These are phyloP conservation scores for Syrphus vitripennis DNA, from an alignment of 2,888 invertebrate genomes.

Conservation along the genomic window DNA sequence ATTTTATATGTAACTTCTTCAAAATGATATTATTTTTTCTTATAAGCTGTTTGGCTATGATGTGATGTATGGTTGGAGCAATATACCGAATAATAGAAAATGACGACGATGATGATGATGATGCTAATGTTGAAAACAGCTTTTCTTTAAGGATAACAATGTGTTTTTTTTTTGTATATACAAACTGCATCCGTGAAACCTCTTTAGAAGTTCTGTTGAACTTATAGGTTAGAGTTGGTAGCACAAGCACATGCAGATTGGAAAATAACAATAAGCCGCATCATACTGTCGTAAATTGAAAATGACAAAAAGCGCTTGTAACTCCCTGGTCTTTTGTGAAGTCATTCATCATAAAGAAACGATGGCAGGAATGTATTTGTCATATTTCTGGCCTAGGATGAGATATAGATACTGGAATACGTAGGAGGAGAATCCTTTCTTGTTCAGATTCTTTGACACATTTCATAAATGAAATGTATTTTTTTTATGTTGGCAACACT, in stretches of 20 bases:
- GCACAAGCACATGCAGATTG: slow-evolving; percentile 59
- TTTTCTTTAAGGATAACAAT: slow-evolving; percentile 51
- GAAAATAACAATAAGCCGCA: slow-evolving; percentile 64
- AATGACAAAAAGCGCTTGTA: slow-evolving; percentile 49
- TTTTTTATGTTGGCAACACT: no score
- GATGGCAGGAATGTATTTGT: neutral
- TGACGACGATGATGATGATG: slow-evolving; percentile 33
- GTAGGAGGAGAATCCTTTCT: no score
- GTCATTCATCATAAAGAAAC: neutral
- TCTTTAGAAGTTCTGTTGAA: neutral
- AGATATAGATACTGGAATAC: no score
- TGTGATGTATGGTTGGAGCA: slow-evolving; percentile 13
- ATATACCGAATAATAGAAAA: slow-evolving; percentile 61
- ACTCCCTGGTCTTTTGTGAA: slow-evolving; percentile 47
- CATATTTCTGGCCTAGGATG: neutral
- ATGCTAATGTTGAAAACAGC: slow-evolving; percentile 48
- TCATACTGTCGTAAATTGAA: slow-evolving; percentile 50
- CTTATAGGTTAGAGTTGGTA: slow-evolving; percentile 9
- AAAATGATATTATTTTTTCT: slow-evolving; percentile 43
- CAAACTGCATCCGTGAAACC: neutral
- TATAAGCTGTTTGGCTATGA: slow-evolving; percentile 4
- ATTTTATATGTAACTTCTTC: slow-evolving; percentile 1
- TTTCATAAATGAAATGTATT: no score
- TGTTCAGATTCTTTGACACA: no score
- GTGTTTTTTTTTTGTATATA: neutral